Evolutionary conservation across 2,113 vertebrate genomes (phyloP).

Genomic region (Lophura nycthemera): DNA sequence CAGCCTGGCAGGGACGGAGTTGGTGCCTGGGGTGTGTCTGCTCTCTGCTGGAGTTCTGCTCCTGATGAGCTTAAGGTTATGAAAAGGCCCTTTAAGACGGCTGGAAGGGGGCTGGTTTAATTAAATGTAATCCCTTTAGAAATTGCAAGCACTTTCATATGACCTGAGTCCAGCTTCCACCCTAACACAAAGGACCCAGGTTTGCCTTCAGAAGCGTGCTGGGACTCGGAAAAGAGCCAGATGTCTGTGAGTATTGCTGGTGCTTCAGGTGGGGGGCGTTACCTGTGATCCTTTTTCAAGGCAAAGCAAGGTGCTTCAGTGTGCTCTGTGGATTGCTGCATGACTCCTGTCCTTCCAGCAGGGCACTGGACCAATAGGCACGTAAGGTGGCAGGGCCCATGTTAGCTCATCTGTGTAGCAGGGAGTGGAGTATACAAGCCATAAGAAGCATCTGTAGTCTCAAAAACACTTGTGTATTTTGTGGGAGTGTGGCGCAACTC

Average conservation of each 20-base stretch:
- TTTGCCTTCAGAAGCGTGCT: neutral
- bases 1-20: neutral
- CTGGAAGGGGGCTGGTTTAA: conserved; percentile 67
- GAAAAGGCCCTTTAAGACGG: conserved; percentile 69
- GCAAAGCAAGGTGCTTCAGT: neutral
- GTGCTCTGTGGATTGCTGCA: fast-evolving
- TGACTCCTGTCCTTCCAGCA: fast-evolving
- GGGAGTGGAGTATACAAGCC: neutral
- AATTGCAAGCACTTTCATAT: conserved; percentile 78
- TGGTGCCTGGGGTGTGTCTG: neutral
- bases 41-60: neutral
- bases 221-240: neutral
- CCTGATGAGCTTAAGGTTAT: conserved; percentile 53
- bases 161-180: conserved; percentile 39
- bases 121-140: conserved; percentile 75
- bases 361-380: neutral
- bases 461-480: fast-evolving
- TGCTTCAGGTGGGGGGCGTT: neutral
- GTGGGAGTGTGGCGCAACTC: neutral
- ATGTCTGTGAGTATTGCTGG: conserved; percentile 74
- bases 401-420: neutral
- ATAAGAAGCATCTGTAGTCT: neutral
- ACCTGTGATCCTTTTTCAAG: fast-evolving
- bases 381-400: fast-evolving
- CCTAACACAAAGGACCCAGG: neutral